These are phyloP conservation scores for Nyctalus aviator DNA, from an alignment of 2,797 vertebrate genomes.

Conservation along the genomic window DNA sequence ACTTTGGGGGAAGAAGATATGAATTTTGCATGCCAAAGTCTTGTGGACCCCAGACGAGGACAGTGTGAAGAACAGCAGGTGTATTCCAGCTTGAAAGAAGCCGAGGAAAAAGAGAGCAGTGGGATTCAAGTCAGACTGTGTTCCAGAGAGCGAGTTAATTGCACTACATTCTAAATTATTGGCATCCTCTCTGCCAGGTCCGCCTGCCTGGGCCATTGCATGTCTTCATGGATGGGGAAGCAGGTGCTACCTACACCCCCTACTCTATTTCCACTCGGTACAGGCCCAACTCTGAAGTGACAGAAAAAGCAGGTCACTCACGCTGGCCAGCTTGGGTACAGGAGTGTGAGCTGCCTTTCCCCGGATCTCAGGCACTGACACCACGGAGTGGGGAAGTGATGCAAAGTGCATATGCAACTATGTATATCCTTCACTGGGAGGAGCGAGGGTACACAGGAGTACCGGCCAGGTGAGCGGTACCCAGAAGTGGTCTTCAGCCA, in stretches of 20 bases:
- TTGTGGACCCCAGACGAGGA: neutral
- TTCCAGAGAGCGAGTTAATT: neutral
- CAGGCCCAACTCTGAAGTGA: neutral
- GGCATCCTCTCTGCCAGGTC: neutral
- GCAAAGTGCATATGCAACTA: neutral
- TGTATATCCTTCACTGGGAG: neutral
- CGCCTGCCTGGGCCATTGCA: neutral
- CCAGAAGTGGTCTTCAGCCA: neutral
- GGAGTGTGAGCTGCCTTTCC: neutral
- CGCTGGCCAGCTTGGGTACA: neutral
- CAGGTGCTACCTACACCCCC: neutral
- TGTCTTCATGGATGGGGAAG: neutral
- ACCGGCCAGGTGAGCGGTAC: neutral
- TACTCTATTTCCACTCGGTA: neutral
- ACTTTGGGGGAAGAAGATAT: neutral
- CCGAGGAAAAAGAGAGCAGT: neutral
- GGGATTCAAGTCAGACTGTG: neutral
- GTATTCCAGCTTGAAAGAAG: neutral
- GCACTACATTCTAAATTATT: neutral
- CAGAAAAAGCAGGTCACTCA: neutral
- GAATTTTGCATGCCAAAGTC: neutral
- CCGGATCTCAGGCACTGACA: neutral
- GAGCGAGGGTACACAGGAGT: too few species aligned
- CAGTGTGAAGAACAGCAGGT: neutral
- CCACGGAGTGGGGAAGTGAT: neutral